phyloP scores from a whole-genome alignment of 2,113 vertebrate species.

The Nansenia antarctica region DNA sequence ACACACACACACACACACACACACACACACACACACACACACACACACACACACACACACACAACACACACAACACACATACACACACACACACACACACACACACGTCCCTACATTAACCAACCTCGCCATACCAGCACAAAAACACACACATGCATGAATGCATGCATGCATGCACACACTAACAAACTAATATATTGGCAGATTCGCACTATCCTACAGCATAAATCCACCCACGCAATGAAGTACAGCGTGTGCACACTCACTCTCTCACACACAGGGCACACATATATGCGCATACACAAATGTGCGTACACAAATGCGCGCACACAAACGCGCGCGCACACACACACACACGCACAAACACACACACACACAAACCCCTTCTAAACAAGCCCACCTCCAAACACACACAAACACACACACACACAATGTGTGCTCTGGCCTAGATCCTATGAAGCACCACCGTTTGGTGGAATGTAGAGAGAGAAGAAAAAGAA shows the following conservation, averaged over 20 bases:
- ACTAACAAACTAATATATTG: not conserved
- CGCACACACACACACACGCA: not conserved
- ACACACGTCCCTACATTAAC: not conserved
- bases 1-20: constrained; percentile 16
- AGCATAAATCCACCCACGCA: constrained; percentile 2
- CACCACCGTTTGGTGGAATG: not conserved
- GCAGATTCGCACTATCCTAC: not conserved
- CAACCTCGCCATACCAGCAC: not conserved
- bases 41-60: not conserved
- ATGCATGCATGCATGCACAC: not conserved
- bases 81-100: constrained; percentile 7
- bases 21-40: not conserved
- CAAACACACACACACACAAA: constrained; percentile 40
- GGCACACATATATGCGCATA: not conserved
- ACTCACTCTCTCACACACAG: constrained; percentile 18
- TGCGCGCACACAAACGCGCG: constrained; percentile 28
- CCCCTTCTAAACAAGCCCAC: constrained; percentile 37
- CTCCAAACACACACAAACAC: constrained; percentile 33
- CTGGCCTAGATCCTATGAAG: not conserved
- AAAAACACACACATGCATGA: constrained; percentile 11
- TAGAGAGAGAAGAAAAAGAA: not conserved
- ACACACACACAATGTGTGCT: not conserved
- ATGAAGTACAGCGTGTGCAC: not conserved
- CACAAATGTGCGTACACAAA: constrained; percentile 10
- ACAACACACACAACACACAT: not conserved